Percentiles rank a stretch among this genome's conserved stretches.
Conservation (phyloP, 30 jellyfish, hydroid and myxozoan genomes). For the Aurelia aurita region DNA sequence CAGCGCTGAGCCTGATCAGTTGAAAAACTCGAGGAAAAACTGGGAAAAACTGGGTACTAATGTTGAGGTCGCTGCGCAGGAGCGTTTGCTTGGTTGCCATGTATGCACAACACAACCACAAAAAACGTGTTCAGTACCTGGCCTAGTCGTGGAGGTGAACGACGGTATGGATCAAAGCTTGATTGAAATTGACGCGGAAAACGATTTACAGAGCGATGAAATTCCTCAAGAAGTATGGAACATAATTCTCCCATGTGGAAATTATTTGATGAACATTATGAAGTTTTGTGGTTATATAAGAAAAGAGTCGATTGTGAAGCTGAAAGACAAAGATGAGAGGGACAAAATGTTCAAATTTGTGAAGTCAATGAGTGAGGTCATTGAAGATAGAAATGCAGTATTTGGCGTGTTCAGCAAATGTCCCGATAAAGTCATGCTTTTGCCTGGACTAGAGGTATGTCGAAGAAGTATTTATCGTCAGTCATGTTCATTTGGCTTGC, state of each 20-base stretch:
- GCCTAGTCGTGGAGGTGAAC: no score
- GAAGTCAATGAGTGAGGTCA: slow-evolving; percentile 24
- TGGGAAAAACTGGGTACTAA: no score
- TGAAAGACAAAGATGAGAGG: not conserved
- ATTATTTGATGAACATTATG: not conserved
- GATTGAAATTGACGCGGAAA: not conserved
- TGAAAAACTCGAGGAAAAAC: no score
- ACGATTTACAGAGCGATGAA: not conserved
- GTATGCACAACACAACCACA: not conserved
- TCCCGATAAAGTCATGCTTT: no score
- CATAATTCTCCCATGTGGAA: slow-evolving; percentile 11
- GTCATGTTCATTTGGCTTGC: no score
- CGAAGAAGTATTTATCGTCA: no score
- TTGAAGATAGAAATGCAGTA: slow-evolving; percentile 8
- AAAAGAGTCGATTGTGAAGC: slow-evolving; percentile 20
- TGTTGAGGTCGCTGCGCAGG: not conserved
- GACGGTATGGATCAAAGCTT: no score
- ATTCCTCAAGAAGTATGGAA: slow-evolving; percentile 1
- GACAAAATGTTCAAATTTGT: slow-evolving; percentile 20
- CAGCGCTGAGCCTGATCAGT: no score
- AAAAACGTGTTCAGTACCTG: no score
- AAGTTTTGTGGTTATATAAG: slow-evolving; percentile 4
- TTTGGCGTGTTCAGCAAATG: slow-evolving; percentile 22
- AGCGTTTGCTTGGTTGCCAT: slow-evolving; percentile 9
- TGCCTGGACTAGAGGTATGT: no score